Base-by-base conservation (phyloP, 2,113 vertebrate genomes). In the Limnothrissa miodon region DNA sequence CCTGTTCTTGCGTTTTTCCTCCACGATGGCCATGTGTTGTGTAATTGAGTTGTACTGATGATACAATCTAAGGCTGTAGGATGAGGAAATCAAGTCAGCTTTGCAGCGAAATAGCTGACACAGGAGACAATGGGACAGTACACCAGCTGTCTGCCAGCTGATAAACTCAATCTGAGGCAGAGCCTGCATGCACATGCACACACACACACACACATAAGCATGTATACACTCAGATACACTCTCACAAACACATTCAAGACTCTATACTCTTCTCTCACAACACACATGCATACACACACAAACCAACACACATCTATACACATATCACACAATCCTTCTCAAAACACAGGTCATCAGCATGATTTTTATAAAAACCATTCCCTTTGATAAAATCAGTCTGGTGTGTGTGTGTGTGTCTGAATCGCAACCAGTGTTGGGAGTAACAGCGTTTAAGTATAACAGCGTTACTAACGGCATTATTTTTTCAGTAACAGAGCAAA, bases 141-240 rank as follows among this genome's bases (percentile, higher is more conserved):
- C 33, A 15, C 13, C 66, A 74, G 66, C 66, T 74, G 66, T 74
- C 29, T 15, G 10, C 29, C 66, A 39, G 29, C 66, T 39, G 66
- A 36, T 74, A 62, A 62, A 62, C 59, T 62, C 59, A 62, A 62
- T 62, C 59, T 62, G 56, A 59, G 56, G 33, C 23, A 66, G n/a
- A 66, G 1, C 29, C 62, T 11, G 29, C n/a, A 62, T 5, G 8
- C 59, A 62, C 53, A 0, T 5, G 21, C 59, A 29, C 62, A 70
- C 25, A 33, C 25, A 70, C 23, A n/a, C 56, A 59, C 56, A 25
- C n/a, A 25, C 23, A 25, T 7, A 25, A 6, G 25, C 4, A 25
- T 25, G 23, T 5, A n/a, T 8, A n/a, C 56, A 59, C 23, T 0
- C 56, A 59, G 1, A 25, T 9, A 59, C 56, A 59, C 56, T 25